phyloP scores from a whole-genome alignment of 2,888 invertebrate genomes.

The Eristalinus aeneus region DNA sequence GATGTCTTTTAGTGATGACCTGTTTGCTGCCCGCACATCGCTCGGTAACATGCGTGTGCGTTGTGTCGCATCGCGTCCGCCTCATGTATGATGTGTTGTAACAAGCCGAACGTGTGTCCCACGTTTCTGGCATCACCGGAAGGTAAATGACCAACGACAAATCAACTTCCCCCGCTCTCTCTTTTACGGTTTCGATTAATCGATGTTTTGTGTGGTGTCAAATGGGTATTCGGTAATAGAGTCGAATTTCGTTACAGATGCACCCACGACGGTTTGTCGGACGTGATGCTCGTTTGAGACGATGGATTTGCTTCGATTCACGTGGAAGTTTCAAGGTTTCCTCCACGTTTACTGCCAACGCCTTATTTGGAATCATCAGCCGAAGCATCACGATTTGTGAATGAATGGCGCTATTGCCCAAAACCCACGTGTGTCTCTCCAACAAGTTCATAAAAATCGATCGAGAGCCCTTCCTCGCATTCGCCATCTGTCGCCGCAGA shows the following conservation, averaged over 20 bases:
- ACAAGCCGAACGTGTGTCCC: slow-evolving; percentile 49
- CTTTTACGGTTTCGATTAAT: slow-evolving; percentile 17
- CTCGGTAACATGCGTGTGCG: neutral
- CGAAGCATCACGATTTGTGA: slow-evolving; percentile 10
- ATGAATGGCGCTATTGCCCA: neutral
- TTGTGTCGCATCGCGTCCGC: neutral
- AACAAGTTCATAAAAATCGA: slow-evolving; percentile 12
- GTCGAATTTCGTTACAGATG: neutral
- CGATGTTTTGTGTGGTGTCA: neutral
- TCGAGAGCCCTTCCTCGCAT: slow-evolving; percentile 23
- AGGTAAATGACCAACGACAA: slow-evolving; percentile 57
- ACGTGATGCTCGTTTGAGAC: neutral
- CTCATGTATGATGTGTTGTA: neutral
- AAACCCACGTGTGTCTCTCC: neutral
- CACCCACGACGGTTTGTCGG: neutral
- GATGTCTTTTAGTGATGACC: slow-evolving; percentile 15
- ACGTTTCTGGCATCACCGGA: slow-evolving; percentile 52
- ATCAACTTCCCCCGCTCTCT: slow-evolving; percentile 3
- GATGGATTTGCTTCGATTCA: neutral
- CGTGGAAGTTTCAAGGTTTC: neutral
- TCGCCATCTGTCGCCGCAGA: slow-evolving; percentile 34
- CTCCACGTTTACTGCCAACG: too few species aligned
- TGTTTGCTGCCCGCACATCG: neutral
- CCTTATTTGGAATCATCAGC: neutral
- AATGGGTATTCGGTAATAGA: neutral